phyloP scores from a whole-genome alignment of 2,888 invertebrate genomes.

The Polymixis flavicincta region DNA sequence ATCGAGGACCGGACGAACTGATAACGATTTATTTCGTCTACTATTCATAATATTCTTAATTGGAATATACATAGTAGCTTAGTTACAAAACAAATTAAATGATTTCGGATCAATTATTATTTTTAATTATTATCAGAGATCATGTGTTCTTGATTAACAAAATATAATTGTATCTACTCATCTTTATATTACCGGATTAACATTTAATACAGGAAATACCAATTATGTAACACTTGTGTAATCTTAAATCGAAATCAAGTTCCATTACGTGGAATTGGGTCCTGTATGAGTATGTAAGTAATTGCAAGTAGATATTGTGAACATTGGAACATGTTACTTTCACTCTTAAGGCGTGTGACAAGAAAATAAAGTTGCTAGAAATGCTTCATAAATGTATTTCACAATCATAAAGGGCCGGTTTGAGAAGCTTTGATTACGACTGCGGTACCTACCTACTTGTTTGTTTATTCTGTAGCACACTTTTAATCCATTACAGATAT shows the following conservation, averaged over 20 bases:
- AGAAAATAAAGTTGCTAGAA: slow-evolving; percentile 67
- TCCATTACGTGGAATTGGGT: slow-evolving; percentile 71
- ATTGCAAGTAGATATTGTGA: slow-evolving; percentile 69
- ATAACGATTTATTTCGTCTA: slow-evolving; percentile 11
- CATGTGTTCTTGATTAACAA: slow-evolving; percentile 19
- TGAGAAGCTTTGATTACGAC: slow-evolving; percentile 3
- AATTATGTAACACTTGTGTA: slow-evolving; percentile 63
- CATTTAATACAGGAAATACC: slow-evolving; percentile 60
- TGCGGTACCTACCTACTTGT: not conserved
- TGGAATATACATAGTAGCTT: not conserved
- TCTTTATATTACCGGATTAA: slow-evolving; percentile 48
- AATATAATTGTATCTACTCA: slow-evolving; percentile 38
- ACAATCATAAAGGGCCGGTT: slow-evolving; percentile 42
- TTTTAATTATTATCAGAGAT: slow-evolving; percentile 17
- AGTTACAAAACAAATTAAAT: slow-evolving; percentile 15
- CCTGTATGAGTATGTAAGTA: slow-evolving; percentile 68
- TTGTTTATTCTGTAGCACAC: slow-evolving; percentile 1
- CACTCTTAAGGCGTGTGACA: slow-evolving; percentile 73
- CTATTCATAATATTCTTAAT: slow-evolving; percentile 19
- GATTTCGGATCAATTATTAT: slow-evolving; percentile 13
- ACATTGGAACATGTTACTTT: slow-evolving; percentile 78
- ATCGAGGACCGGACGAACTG: not conserved
- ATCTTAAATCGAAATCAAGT: slow-evolving; percentile 64
- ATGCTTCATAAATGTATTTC: slow-evolving; percentile 40
- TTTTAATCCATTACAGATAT: not conserved